Conservation (phyloP, 2,888 invertebrate genomes). For the Yponomeuta evonymella region DNA sequence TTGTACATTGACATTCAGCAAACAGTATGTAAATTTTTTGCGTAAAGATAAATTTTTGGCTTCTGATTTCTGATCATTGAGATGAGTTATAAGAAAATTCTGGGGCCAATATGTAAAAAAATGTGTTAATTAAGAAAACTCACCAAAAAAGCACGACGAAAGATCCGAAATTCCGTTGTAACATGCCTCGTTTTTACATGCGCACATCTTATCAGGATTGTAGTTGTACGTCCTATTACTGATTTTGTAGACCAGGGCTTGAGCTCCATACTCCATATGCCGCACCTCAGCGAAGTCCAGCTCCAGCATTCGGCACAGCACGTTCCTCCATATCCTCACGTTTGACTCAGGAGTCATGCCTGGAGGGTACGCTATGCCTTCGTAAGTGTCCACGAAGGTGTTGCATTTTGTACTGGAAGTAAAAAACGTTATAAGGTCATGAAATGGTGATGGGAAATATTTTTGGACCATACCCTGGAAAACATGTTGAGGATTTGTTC, state of each 20-base stretch:
- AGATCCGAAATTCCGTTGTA: conserved; percentile 80
- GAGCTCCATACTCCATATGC: conserved; percentile 61
- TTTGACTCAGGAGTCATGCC: conserved; percentile 66
- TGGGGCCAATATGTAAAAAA: too few species aligned
- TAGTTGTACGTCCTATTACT: conserved; percentile 77
- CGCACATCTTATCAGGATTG: conserved; percentile 79
- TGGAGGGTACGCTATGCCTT: conserved; percentile 83
- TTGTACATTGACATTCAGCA: too few species aligned
- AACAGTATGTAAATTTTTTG: too few species aligned
- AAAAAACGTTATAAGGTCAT: neutral
- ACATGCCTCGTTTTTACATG: conserved; percentile 70
- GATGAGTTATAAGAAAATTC: too few species aligned
- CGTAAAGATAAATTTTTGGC: too few species aligned
- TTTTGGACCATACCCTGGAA: too few species aligned
- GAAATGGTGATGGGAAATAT: neutral
- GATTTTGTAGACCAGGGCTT: conserved; percentile 78
- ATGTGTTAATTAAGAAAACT: conserved; percentile 33
- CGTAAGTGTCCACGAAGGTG: conserved; percentile 79
- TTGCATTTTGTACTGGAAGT: conserved; percentile 78
- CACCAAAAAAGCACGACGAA: conserved; percentile 83
- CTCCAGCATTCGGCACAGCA: conserved; percentile 84
- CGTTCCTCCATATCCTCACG: conserved; percentile 81
- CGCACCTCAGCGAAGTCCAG: conserved; percentile 38
- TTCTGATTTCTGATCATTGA: too few species aligned
- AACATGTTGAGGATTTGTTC: too few species aligned